Conservation (phyloP, 2,888 invertebrate genomes). For the Orthonychiurus folsomi region DNA sequence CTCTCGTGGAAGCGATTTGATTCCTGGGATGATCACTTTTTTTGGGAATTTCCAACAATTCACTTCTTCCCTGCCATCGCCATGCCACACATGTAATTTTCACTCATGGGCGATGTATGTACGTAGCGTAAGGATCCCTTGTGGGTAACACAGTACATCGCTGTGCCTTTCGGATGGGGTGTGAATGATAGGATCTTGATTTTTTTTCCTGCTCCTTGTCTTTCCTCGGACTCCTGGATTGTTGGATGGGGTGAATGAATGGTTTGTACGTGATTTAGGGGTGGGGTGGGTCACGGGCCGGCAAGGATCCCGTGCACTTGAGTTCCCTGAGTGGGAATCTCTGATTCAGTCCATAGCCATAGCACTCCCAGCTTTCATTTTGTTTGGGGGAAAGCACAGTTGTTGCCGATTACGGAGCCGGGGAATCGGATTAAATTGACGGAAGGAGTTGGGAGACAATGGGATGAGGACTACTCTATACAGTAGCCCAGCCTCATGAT, state of each 20-base stretch:
- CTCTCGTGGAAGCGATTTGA: slow-evolving; percentile 25
- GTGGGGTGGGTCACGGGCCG: too few relatives aligned
- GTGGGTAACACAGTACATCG: too few relatives aligned
- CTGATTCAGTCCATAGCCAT: slow-evolving; percentile 21
- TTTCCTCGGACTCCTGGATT: too few relatives aligned
- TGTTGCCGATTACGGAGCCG: slow-evolving; percentile 36
- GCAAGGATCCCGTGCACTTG: too few relatives aligned
- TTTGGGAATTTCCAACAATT: background rate
- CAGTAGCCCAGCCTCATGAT: too few relatives aligned
- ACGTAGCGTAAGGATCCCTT: too few relatives aligned
- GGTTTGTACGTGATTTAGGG: too few relatives aligned
- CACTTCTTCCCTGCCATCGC: background rate
- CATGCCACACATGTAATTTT: background rate
- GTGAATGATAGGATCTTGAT: too few relatives aligned
- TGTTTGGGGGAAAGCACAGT: slow-evolving; percentile 35
- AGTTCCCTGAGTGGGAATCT: slow-evolving; percentile 30
- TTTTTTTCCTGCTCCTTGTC: too few relatives aligned
- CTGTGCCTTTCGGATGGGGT: too few relatives aligned
- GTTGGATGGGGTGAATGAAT: too few relatives aligned
- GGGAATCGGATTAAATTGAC: slow-evolving; percentile 32
- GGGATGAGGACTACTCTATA: too few relatives aligned
- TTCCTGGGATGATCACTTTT: slow-evolving; percentile 29
- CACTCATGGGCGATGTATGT: slow-evolving; percentile 10
- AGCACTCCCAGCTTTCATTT: slow-evolving; percentile 21
- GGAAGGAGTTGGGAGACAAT: slow-evolving; percentile 18